Evolutionary conservation across 1,140 invertebrate genomes (phyloP).

Genomic region (Hydropsyche tenuis): DNA sequence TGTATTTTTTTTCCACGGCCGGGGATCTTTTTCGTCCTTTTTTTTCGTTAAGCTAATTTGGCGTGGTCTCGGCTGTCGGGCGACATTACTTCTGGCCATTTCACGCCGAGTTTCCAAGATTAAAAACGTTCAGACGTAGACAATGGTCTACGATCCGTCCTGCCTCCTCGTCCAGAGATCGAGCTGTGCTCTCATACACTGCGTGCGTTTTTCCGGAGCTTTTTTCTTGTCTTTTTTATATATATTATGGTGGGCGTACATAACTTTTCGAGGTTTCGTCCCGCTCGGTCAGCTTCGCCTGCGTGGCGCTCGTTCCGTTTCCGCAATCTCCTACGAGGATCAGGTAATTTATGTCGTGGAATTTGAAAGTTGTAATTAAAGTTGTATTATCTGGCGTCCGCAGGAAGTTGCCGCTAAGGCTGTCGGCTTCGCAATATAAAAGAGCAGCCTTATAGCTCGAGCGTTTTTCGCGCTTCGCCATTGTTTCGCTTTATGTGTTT

Average conservation of each 20-base stretch:
- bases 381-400: conserved; percentile 47
- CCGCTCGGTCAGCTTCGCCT: conserved; percentile 30
- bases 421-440: conserved; percentile 33
- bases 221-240: conserved; percentile 1
- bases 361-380: conserved; percentile 51
- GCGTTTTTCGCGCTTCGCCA: conserved; percentile 8
- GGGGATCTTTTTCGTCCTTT: too few species aligned
- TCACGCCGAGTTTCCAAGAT: conserved; percentile 44
- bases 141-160: conserved; percentile 33
- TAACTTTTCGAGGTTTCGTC: background rate
- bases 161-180: background rate
- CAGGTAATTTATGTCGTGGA: conserved; percentile 50
- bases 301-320: conserved; percentile 32
- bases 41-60: conserved; percentile 48
- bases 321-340: conserved; percentile 40
- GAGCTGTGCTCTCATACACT: too few species aligned
- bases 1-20: background rate
- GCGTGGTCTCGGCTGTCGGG: conserved; percentile 44
- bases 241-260: background rate
- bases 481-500: background rate
- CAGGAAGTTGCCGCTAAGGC: conserved; percentile 40
- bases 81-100: conserved; percentile 47
- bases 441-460: conserved; percentile 10
- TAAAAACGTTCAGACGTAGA: conserved; percentile 44
- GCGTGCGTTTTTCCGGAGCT: background rate